Evolutionary conservation across 2,797 vertebrate genomes (phyloP).

Genomic region (Poecilia picta): DNA sequence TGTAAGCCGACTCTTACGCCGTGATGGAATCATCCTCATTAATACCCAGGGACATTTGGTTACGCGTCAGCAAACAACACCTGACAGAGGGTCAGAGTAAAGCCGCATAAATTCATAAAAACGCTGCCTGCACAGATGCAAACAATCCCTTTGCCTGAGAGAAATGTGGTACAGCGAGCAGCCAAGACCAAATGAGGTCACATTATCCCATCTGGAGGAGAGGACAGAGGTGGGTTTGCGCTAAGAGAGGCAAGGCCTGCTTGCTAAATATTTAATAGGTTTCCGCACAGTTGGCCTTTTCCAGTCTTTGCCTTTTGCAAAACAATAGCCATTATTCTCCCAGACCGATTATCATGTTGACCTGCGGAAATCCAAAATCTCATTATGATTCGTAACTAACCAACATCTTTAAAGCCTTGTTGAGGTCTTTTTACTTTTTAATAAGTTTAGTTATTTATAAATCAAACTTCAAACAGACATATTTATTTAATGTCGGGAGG

Average conservation of each 20-base stretch:
- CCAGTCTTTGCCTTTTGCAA: constrained; percentile 71
- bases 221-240: constrained; percentile 76
- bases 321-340: constrained; percentile 70
- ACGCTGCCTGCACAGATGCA: constrained; percentile 45
- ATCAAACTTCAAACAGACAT: not conserved
- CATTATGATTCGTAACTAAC: constrained; percentile 18
- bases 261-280: constrained; percentile 85
- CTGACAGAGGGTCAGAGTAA: constrained; percentile 59
- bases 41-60: constrained; percentile 60
- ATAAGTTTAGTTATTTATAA: not conserved
- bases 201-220: constrained; percentile 77
- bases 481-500: not conserved
- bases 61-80: constrained; percentile 57
- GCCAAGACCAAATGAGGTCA: constrained; percentile 73
- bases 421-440: not conserved
- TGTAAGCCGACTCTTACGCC: constrained; percentile 12
- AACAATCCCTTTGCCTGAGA: constrained; percentile 53
- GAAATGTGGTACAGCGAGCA: constrained; percentile 55
- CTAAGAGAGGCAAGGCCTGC: constrained; percentile 73
- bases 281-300: constrained; percentile 81
- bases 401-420: not conserved
- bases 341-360: constrained; percentile 46
- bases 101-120: constrained; percentile 65
- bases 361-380: constrained; percentile 27
- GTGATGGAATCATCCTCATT: constrained; percentile 47